Evolutionary conservation across 2,113 vertebrate genomes (phyloP).

Genomic region (Pterophyllum scalare): DNA sequence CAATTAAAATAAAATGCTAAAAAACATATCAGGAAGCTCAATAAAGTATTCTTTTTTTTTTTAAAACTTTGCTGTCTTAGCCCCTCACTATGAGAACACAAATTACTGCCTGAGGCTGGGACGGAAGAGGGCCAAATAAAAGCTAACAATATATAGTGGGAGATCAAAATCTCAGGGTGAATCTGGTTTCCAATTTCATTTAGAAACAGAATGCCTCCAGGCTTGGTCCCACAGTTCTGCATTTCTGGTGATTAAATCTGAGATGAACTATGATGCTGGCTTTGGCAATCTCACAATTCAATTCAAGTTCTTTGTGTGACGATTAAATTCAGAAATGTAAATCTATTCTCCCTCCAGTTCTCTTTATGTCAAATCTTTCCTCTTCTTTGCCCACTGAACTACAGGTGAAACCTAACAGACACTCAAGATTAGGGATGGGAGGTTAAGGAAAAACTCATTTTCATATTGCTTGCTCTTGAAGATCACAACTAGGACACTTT

Average conservation of each 20-base stretch:
- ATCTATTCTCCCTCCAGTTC: not conserved
- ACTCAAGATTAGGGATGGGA: not conserved
- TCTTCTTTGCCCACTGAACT: not conserved
- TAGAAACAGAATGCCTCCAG: conserved; percentile 17
- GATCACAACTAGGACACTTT: not conserved
- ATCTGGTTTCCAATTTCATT: conserved; percentile 58
- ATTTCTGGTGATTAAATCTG: conserved; percentile 53
- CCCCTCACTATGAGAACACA: conserved; percentile 24
- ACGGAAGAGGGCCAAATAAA: conserved; percentile 33
- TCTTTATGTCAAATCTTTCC: not conserved
- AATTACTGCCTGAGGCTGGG: conserved; percentile 29
- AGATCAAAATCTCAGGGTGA: conserved; percentile 42
- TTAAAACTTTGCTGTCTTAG: conserved; percentile 5
- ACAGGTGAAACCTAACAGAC: not conserved
- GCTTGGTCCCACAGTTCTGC: conserved; percentile 38
- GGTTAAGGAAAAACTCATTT: not conserved
- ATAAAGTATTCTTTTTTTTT: not conserved
- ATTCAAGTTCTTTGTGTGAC: not conserved
- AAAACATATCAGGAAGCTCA: not conserved
- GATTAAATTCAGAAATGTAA: not conserved
- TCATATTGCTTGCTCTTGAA: not conserved
- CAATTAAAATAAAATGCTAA: not conserved
- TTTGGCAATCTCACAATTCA: not conserved
- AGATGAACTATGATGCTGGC: not conserved
- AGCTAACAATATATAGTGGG: conserved; percentile 42